Conservation (phyloP, 1,140 invertebrate species). For the Leptinotarsa lineolata region DNA sequence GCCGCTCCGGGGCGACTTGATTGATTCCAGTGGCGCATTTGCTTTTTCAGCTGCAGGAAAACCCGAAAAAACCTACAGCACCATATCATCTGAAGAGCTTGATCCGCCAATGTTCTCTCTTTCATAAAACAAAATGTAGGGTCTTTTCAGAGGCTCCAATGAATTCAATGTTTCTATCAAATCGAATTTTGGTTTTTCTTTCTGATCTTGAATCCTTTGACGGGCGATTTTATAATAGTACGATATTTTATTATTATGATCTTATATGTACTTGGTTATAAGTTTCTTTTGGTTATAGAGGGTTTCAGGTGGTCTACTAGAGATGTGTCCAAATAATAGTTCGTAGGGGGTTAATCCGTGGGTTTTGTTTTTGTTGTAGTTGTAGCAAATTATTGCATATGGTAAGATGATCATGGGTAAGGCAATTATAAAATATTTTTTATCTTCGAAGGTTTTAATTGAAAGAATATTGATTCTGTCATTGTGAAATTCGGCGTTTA, state of each 20-base stretch:
- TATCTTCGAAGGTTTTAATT: constrained; percentile 23
- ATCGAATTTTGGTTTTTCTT: constrained; percentile 24
- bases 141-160: no score
- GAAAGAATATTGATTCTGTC: constrained; percentile 19
- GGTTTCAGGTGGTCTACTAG: constrained; percentile 30
- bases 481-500: constrained; percentile 8
- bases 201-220: constrained; percentile 28
- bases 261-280: constrained; percentile 25
- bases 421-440: constrained; percentile 26
- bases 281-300: constrained; percentile 24
- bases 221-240: constrained; percentile 27
- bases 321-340: constrained; percentile 33
- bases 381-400: constrained; percentile 36
- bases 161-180: constrained; percentile 24
- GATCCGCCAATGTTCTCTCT: no score
- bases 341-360: constrained; percentile 38
- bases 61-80: no score
- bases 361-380: constrained; percentile 36
- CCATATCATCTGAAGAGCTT: no score
- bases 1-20: no score
- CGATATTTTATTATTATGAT: constrained; percentile 27
- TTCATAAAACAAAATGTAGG: no score
- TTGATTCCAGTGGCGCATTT: no score
- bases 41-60: no score
- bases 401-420: constrained; percentile 29